Evolutionary conservation across 2,113 vertebrate genomes (phyloP).

Genomic region (Bostrychus sinensis): DNA sequence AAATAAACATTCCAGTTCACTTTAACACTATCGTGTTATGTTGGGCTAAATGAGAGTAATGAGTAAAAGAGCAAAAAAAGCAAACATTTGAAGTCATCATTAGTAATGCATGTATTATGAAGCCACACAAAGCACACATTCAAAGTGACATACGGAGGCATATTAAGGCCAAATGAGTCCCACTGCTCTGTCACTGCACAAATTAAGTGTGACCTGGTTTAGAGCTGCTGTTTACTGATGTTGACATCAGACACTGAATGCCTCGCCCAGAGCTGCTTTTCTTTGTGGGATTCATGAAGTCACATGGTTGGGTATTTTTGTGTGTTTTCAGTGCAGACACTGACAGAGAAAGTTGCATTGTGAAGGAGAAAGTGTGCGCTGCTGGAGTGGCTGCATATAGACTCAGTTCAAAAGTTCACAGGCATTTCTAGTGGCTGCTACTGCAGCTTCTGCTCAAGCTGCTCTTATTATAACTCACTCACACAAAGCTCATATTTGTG

Average conservation of each 20-base stretch:
- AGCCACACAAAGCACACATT: not conserved
- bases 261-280: no score
- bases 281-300: no score
- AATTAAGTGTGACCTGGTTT: no score
- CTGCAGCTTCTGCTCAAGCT: not conserved
- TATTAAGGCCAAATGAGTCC: not conserved
- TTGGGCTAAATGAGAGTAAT: not conserved
- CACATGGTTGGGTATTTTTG: no score
- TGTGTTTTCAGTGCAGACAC: not conserved
- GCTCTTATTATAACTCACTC: not conserved
- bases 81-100: no score
- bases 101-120: not conserved
- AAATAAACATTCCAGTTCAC: not conserved
- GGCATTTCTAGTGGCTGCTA: not conserved
- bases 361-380: not conserved
- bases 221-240: no score
- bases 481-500: not conserved
- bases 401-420: not conserved
- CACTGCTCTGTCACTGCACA: not conserved
- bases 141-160: not conserved
- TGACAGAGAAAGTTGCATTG: no score
- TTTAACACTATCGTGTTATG: not conserved
- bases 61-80: not conserved
- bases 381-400: not conserved
- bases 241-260: no score